These are phyloP conservation scores for Microdon myrmicae DNA, from an alignment of 2,888 invertebrate genomes.

Conservation along the genomic window DNA sequence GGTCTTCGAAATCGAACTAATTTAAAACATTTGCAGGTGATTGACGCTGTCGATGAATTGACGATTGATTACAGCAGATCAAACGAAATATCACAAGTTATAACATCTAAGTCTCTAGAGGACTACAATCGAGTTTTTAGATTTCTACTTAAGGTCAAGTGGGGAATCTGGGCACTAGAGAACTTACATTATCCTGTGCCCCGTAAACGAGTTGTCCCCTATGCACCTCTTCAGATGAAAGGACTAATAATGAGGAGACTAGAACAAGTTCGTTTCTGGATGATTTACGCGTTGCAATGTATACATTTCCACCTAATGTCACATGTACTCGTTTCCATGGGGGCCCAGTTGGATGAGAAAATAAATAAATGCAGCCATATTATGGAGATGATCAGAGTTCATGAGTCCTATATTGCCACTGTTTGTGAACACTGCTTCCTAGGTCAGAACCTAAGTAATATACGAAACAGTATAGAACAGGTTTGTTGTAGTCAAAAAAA, in stretches of 20 bases:
- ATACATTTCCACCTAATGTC: slow-evolving; percentile 70
- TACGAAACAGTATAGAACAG: slow-evolving; percentile 60
- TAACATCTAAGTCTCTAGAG: slow-evolving; percentile 56
- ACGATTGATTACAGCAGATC: slow-evolving; percentile 58
- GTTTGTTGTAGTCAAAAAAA: slow-evolving; percentile 32
- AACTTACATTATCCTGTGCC: slow-evolving; percentile 65
- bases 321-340: slow-evolving; percentile 64
- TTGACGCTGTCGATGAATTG: slow-evolving; percentile 61
- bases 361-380: slow-evolving; percentile 58
- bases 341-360: slow-evolving; percentile 59
- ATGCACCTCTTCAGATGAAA: slow-evolving; percentile 58
- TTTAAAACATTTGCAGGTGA: slow-evolving; percentile 50
- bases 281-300: slow-evolving; percentile 69
- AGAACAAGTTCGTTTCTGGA: slow-evolving; percentile 70
- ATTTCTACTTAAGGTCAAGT: slow-evolving; percentile 70
- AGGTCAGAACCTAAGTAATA: slow-evolving; percentile 51
- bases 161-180: slow-evolving; percentile 69
- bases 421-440: slow-evolving; percentile 62
- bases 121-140: slow-evolving; percentile 67
- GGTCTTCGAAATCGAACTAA: neutral
- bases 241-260: slow-evolving; percentile 66
- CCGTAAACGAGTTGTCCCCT: slow-evolving; percentile 55
- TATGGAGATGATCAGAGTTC: slow-evolving; percentile 60
- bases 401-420: slow-evolving; percentile 61
- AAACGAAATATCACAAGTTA: slow-evolving; percentile 58